phyloP scores from a whole-genome alignment of 1,140 invertebrate genomes.

The Tachypleus tridentatus region DNA sequence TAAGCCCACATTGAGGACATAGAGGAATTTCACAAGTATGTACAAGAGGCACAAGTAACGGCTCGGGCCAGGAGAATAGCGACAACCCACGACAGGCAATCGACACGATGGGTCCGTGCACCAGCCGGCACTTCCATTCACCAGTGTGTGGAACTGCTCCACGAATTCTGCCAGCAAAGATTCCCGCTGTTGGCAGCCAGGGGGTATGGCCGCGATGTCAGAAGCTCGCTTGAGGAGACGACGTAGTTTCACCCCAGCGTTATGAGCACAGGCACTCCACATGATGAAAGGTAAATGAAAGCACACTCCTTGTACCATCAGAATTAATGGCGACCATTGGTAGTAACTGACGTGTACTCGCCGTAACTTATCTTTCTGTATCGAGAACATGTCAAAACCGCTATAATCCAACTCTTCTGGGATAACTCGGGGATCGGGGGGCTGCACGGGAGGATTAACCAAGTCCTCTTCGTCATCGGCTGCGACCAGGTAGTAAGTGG shows the following conservation, averaged over 20 bases:
- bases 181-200: conserved; percentile 34
- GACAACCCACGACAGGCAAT: conserved; percentile 22
- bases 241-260: conserved; percentile 33
- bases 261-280: conserved; percentile 37
- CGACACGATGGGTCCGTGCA: conserved; percentile 31
- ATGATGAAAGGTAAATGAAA: conserved; percentile 44
- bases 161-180: conserved; percentile 33
- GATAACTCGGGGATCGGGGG: conserved; percentile 20
- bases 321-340: conserved; percentile 45
- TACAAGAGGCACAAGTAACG: conserved; percentile 37
- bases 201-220: conserved; percentile 31
- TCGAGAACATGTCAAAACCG: conserved; percentile 22
- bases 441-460: conserved; percentile 13
- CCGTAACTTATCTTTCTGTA: conserved; percentile 25
- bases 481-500: conserved; percentile 34
- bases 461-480: conserved; percentile 23
- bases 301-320: conserved; percentile 41
- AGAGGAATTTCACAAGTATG: conserved; percentile 35
- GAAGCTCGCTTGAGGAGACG: conserved; percentile 32
- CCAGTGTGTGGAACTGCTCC: conserved; percentile 34
- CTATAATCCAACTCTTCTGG: conserved; percentile 28
- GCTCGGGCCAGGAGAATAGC: conserved; percentile 30
- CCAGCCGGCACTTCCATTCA: conserved; percentile 31
- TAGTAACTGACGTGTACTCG: conserved; percentile 39
- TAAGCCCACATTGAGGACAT: conserved; percentile 35